A percentile compares a stretch with the other conserved stretches of the same genome.
phyloP scores from a whole-genome alignment of 2,888 invertebrate genomes.

The Sinodicranocentrus sp. region DNA sequence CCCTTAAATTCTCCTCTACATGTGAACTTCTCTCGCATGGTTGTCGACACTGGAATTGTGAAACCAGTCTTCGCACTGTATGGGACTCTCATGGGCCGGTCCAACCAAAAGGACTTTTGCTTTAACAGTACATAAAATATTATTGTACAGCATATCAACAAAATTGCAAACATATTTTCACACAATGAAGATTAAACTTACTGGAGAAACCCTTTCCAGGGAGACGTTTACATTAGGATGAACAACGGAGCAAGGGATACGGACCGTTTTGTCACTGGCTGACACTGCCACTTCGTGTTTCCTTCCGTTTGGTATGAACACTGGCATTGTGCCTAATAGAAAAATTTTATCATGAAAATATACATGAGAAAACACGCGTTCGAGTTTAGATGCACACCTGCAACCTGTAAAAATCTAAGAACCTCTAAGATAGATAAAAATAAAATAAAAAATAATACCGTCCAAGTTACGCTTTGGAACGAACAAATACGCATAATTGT shows the following conservation, averaged over 20 bases:
- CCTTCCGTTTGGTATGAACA: slow-evolving; percentile 52
- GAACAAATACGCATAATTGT: slow-evolving; percentile 64
- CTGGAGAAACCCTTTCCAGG: slow-evolving; percentile 58
- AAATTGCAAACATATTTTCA: not conserved
- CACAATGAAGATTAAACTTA: too few species aligned
- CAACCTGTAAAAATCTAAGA: slow-evolving; percentile 4
- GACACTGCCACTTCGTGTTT: slow-evolving; percentile 45
- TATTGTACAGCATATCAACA: too few species aligned
- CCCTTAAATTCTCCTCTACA: slow-evolving; percentile 70
- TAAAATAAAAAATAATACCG: too few species aligned
- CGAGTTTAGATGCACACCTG: not conserved
- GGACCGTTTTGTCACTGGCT: slow-evolving; percentile 37
- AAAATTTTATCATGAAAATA: too few species aligned
- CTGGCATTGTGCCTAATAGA: slow-evolving; percentile 32
- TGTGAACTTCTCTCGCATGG: slow-evolving; percentile 60
- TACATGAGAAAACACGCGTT: not conserved
- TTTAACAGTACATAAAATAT: not conserved
- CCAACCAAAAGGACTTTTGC: slow-evolving; percentile 43
- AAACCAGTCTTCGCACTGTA: slow-evolving; percentile 72
- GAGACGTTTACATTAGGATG: slow-evolving; percentile 69
- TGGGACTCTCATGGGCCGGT: slow-evolving; percentile 60
- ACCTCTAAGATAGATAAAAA: too few species aligned
- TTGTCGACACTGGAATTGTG: slow-evolving; percentile 53
- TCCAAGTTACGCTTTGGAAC: slow-evolving; percentile 38
- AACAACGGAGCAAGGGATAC: slow-evolving; percentile 67